A percentile compares a stretch with the other conserved stretches of the same genome.
phyloP scores from a whole-genome alignment of 2,113 vertebrate genomes.

The Paradoxurus hermaphroditus region DNA sequence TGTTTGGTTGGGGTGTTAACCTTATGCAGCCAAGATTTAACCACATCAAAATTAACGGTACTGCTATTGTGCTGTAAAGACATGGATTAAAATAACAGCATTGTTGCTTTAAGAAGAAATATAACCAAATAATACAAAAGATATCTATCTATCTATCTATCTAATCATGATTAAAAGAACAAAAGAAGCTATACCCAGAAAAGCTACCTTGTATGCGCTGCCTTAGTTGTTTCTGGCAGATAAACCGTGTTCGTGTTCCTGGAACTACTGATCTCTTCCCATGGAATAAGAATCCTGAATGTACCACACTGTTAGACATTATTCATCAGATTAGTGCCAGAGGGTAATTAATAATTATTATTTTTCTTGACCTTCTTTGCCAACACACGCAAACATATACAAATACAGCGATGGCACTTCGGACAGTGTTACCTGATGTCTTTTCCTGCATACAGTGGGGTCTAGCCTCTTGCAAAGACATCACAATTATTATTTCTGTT shows the following conservation, averaged over 20 bases:
- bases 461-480: not conserved
- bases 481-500: not conserved
- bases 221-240: not conserved
- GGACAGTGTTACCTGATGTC: not conserved
- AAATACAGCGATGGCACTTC: rapidly evolving
- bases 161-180: not conserved
- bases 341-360: not conserved
- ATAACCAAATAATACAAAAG: not conserved
- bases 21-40: not conserved
- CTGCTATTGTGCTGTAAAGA: not conserved
- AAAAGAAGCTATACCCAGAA: not conserved
- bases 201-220: not conserved
- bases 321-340: not conserved
- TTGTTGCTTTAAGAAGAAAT: not conserved
- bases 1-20: not conserved
- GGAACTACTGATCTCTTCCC: not conserved
- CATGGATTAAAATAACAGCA: not conserved
- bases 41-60: not conserved
- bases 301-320: too few species aligned
- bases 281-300: not conserved
- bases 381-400: not conserved
- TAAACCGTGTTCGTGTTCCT: not conserved
- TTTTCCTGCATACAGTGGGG: rapidly evolving
- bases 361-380: not conserved
- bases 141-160: too few species aligned